Percentiles rank a stretch among this genome's conserved stretches.
Evolutionary conservation across 2,797 vertebrate species (phyloP).

Genomic region (Spinibarbus caldwelli): DNA sequence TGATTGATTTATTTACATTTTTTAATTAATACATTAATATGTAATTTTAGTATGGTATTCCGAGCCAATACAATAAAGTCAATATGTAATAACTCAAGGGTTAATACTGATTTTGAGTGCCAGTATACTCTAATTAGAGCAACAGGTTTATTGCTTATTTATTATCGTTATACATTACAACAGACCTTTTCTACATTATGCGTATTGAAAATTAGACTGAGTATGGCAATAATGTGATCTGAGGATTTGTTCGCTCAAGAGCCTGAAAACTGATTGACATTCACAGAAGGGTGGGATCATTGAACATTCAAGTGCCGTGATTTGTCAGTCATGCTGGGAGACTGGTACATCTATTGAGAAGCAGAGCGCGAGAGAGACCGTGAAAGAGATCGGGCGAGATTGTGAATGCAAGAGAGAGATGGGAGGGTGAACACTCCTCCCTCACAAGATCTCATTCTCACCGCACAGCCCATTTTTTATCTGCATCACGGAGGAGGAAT

Average conservation of each 20-base stretch:
- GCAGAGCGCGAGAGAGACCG: constrained; percentile 46
- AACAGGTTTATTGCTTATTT: too few relatives aligned
- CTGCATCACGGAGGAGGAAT: constrained; percentile 42
- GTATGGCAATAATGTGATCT: constrained; percentile 1
- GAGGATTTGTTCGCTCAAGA: constrained; percentile 13
- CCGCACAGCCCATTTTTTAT: constrained; percentile 61
- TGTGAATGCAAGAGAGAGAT: constrained; percentile 39
- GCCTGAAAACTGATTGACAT: constrained; percentile 67
- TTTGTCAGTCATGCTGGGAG: constrained; percentile 70
- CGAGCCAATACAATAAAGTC: neutral
- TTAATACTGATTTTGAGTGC: neutral
- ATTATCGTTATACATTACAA: neutral
- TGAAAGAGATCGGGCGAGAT: constrained; percentile 37
- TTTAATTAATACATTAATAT: neutral
- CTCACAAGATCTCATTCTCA: constrained; percentile 59
- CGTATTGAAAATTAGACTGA: neutral
- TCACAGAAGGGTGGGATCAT: constrained; percentile 61
- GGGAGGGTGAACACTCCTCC: constrained; percentile 60
- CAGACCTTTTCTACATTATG: neutral
- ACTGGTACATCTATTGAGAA: constrained; percentile 74
- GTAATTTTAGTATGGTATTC: neutral
- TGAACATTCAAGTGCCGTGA: constrained; percentile 45
- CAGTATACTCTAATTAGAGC: neutral
- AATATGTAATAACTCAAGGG: neutral
- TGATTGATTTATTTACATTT: neutral